Base-by-base conservation (phyloP, 2,888 invertebrate species). In the Habrosyne pyritoides region DNA sequence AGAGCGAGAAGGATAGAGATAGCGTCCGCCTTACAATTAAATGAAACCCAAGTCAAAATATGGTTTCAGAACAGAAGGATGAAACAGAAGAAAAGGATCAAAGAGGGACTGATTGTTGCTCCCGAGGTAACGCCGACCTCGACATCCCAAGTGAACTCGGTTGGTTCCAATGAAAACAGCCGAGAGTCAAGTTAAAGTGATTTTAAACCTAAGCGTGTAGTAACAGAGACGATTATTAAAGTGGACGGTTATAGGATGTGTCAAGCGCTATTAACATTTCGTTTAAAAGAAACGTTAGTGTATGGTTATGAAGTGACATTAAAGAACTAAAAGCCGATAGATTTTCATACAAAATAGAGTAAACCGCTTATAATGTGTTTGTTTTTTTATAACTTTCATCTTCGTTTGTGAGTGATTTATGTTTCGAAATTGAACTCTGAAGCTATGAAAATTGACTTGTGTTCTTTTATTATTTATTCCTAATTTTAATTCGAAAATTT, bases 31-130 rank as follows among this genome's bases (percentile, higher is more conserved):
- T 92, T 99, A 55, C 98, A 98, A 80, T 95, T 99, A 53, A 99
- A 99, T 89, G 99, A 99, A 87, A 99, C 99, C 1, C 99, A 99
- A 93, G 96, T 97, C 33, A 98, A 99, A 90, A 99, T 99, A 71
- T 99, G 99, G 99, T 99, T 99, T 85, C 99, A 99, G 88, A 99
- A 99, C 84, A 94, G 99, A 69, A 94, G 99, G 73, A 99, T 99
- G 99, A 99, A 99, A 86, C 98, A 98, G 83, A 99, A 99, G 94
- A 99, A 99, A 84, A 94, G 98, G 64, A 97, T 98, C 94, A 99
- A 99, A 91, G 98, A 99, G 79, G 98, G 98, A 0, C 92, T 98
- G 7, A 95, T 97, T 64, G 88, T 89, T 0, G 87, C 92, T 0
- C 86, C 93, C 2, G 93, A 93, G 53, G 93, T 93, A 49, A 93